phyloP scores from a whole-genome alignment of 35 echinoderm and acorn worm genomes.

The Strongylocentrotus purpuratus region DNA sequence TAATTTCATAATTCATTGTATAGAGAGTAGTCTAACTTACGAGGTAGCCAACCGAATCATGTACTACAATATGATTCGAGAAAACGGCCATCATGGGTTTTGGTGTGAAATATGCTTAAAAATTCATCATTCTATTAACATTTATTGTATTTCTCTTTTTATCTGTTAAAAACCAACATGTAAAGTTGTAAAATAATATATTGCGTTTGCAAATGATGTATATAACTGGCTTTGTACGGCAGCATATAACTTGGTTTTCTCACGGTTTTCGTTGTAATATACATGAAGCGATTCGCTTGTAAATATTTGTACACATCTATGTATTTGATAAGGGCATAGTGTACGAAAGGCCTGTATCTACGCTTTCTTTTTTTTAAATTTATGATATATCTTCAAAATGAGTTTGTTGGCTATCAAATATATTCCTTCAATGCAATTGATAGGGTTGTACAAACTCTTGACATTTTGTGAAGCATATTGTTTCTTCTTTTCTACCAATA shows the following conservation, averaged over 20 bases:
- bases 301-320: not conserved
- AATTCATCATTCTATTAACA: not conserved
- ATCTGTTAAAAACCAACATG: not conserved
- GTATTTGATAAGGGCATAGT: not conserved
- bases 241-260: not conserved
- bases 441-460: no score
- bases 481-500: no score
- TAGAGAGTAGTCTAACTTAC: not conserved
- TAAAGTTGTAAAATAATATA: constrained; percentile 14
- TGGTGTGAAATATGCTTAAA: not conserved
- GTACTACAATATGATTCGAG: not conserved
- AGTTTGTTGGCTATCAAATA: not conserved
- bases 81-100: no score
- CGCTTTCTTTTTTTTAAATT: not conserved
- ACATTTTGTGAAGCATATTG: no score
- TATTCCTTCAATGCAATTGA: no score
- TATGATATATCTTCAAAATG: not conserved
- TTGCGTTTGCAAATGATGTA: constrained; percentile 3
- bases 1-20: no score
- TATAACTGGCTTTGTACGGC: constrained; percentile 6
- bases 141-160: not conserved
- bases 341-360: not conserved
- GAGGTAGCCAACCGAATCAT: not conserved
- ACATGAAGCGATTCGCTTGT: not conserved
- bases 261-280: not conserved